phyloP scores from a whole-genome alignment of 1,140 invertebrate genomes.

The Drosophila willistoni region DNA sequence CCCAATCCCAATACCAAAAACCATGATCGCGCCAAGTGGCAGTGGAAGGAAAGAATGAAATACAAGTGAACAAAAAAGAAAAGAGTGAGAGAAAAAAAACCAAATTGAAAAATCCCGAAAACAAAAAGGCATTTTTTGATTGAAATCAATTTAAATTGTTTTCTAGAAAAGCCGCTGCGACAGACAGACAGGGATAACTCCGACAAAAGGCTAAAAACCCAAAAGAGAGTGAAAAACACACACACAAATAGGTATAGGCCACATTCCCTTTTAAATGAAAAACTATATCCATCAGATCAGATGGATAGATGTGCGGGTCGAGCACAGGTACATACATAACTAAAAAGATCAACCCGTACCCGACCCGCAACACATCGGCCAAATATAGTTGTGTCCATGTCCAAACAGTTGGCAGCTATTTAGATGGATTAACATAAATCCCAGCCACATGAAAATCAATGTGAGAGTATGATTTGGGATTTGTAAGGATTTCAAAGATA shows the following conservation, averaged over 20 bases:
- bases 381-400: conserved; percentile 72
- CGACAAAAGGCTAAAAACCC: conserved; percentile 49
- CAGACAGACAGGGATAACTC: conserved; percentile 35
- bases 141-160: conserved; percentile 82
- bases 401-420: conserved; percentile 76
- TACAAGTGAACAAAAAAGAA: conserved; percentile 28
- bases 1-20: conserved; percentile 51
- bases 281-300: conserved; percentile 59
- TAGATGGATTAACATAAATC: conserved; percentile 72
- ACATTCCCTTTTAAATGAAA: conserved; percentile 37
- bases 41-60: conserved; percentile 32
- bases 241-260: conserved; percentile 24
- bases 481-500: conserved; percentile 13
- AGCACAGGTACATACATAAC: conserved; percentile 31
- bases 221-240: background rate
- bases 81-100: conserved; percentile 31
- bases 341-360: conserved; percentile 7
- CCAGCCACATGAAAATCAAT: conserved; percentile 65
- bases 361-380: background rate
- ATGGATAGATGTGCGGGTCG: conserved; percentile 56
- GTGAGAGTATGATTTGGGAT: conserved; percentile 55
- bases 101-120: conserved; percentile 61
- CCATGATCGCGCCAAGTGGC: conserved; percentile 60
- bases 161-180: conserved; percentile 69
- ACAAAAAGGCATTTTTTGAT: conserved; percentile 78